Conservation (phyloP, 2,888 invertebrate genomes). For the Asteroscopus sphinx region DNA sequence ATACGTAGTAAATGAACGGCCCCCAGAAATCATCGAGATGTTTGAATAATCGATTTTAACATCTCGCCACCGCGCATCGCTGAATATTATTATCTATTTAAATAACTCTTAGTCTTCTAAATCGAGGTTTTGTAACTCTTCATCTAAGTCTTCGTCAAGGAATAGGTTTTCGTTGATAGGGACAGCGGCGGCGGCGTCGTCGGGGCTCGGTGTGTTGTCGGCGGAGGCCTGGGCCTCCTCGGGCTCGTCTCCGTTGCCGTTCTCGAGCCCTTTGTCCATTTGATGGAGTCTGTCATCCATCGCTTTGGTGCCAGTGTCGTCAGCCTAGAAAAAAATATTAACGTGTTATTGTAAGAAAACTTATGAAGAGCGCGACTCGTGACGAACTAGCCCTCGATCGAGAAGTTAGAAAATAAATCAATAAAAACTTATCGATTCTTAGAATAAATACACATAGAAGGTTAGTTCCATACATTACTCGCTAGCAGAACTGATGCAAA, state of each 20-base stretch:
- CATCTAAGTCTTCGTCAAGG: constrained; percentile 95
- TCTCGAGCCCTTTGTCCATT: constrained; percentile 72
- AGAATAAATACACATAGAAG: too few relatives aligned
- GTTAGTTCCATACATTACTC: too few relatives aligned
- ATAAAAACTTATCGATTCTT: too few relatives aligned
- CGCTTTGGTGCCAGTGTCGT: constrained; percentile 94
- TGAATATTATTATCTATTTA: neutral
- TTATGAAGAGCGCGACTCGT: too few relatives aligned
- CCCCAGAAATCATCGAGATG: too few relatives aligned
- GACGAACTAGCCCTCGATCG: too few relatives aligned
- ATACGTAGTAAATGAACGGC: too few relatives aligned
- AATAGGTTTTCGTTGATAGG: constrained; percentile 98
- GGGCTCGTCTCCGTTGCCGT: constrained; percentile 59
- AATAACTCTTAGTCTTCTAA: constrained; percentile 89
- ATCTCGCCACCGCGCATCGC: too few relatives aligned
- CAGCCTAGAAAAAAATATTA: constrained; percentile 83
- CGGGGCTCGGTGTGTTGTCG: constrained; percentile 61
- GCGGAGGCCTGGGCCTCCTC: constrained; percentile 57
- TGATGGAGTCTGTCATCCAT: constrained; percentile 91
- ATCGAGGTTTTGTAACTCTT: constrained; percentile 95
- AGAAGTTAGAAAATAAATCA: too few relatives aligned
- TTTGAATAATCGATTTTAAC: too few relatives aligned
- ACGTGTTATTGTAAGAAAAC: neutral
- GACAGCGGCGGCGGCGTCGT: constrained; percentile 85
- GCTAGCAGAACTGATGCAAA: too few relatives aligned